Evolutionary conservation across 2,113 vertebrate genomes (phyloP).

Genomic region (Acinonyx jubatus): DNA sequence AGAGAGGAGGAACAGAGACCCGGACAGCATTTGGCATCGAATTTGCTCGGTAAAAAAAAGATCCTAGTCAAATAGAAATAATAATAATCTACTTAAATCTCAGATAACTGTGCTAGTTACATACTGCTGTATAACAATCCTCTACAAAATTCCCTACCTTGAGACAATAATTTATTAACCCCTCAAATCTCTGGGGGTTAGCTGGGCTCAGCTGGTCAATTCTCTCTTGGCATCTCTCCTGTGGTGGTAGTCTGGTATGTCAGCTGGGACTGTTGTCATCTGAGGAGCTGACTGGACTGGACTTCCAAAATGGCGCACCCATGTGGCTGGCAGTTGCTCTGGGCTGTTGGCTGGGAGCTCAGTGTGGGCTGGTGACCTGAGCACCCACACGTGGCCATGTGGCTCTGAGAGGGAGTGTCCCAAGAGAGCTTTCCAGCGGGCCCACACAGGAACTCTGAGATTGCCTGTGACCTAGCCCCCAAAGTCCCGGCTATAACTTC

Average conservation of each 20-base stretch:
- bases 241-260: neutral
- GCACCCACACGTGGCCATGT: neutral
- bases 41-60: conserved; percentile 89
- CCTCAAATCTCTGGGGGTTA: neutral
- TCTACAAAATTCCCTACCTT: neutral
- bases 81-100: neutral
- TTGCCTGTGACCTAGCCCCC: neutral
- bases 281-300: neutral
- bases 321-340: fast-evolving
- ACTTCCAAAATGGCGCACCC: neutral
- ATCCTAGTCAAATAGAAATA: neutral
- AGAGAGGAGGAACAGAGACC: conserved; percentile 96
- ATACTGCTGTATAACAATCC: neutral
- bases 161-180: neutral
- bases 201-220: neutral
- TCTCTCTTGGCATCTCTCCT: neutral
- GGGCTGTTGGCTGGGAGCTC: neutral
- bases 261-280: neutral
- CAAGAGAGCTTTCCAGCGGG: neutral
- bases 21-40: conserved; percentile 95
- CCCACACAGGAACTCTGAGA: neutral
- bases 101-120: neutral
- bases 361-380: neutral
- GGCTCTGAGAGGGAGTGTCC: neutral
- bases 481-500: neutral